Evolutionary conservation across 2,797 vertebrate genomes (phyloP).

Genomic region (Galaxias olidus): DNA sequence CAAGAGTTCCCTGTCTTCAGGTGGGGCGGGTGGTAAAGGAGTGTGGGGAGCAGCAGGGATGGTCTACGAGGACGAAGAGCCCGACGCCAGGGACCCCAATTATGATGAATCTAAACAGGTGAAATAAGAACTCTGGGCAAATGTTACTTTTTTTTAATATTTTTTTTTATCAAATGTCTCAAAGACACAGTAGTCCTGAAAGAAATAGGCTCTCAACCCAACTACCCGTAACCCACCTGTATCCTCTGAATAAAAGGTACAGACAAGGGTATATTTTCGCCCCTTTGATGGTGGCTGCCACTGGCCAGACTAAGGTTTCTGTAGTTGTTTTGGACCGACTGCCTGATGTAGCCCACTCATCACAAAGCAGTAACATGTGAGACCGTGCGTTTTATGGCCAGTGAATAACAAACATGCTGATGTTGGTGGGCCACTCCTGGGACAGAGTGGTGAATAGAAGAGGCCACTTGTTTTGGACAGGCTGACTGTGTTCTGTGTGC

Average conservation of each 20-base stretch:
- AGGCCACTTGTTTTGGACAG: constrained; percentile 18
- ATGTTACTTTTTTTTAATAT: no score
- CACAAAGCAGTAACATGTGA: constrained; percentile 20
- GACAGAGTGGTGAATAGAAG: constrained; percentile 9
- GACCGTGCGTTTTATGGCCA: constrained; percentile 29
- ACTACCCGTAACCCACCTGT: no score
- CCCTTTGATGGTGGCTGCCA: no score
- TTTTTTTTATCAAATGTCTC: no score
- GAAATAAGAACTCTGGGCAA: constrained; percentile 2
- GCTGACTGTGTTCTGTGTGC: constrained; percentile 2
- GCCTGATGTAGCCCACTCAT: constrained; percentile 21
- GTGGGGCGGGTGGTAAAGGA: constrained; percentile 88
- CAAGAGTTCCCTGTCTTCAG: constrained; percentile 53
- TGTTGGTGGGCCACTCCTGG: constrained; percentile 24
- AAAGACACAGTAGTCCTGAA: no score
- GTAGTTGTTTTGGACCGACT: constrained; percentile 12
- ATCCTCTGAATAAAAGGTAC: no score
- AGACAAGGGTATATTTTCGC: background rate
- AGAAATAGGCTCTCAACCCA: no score
- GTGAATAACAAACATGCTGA: constrained; percentile 46
- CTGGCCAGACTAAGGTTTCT: constrained; percentile 5
- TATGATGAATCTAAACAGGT: constrained; percentile 85
- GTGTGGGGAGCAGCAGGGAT: constrained; percentile 89
- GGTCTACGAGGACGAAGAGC: constrained; percentile 86
- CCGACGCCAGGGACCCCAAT: constrained; percentile 83